These are phyloP conservation scores for Gracilinanus agilis DNA, from an alignment of 2,113 vertebrate species.

Conservation along the genomic window DNA sequence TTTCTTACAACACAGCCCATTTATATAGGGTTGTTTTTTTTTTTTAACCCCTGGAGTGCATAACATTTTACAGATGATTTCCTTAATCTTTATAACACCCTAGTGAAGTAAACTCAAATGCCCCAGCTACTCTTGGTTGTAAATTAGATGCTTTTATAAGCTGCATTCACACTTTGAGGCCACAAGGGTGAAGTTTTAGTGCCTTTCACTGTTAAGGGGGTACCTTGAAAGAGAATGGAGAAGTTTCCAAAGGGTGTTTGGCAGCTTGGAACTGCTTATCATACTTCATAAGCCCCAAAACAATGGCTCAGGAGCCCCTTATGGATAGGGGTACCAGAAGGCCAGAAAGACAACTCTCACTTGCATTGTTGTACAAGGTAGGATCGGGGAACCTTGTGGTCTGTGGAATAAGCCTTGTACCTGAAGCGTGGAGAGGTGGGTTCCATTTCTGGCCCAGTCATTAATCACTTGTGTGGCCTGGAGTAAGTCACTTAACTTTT, in stretches of 20 bases:
- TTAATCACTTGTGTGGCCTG: not conserved
- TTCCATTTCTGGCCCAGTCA: not conserved
- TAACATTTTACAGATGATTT: constrained; percentile 36
- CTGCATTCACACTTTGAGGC: not conserved
- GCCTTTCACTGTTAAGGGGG: not conserved
- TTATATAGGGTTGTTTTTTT: not conserved
- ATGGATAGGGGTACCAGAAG: not conserved
- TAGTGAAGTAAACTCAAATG: constrained; percentile 21
- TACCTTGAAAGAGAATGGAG: not conserved
- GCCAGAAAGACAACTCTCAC: not conserved
- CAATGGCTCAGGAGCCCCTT: not conserved
- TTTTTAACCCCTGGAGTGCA: not conserved
- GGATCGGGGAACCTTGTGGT: not conserved
- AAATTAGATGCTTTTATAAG: constrained; percentile 17
- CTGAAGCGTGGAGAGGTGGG: not conserved
- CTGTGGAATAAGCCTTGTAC: not conserved
- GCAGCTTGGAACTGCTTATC: not conserved
- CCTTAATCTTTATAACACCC: constrained; percentile 9
- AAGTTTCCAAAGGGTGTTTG: constrained; percentile 27
- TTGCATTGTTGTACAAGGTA: not conserved
- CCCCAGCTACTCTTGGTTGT: not conserved
- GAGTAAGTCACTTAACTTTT: not conserved
- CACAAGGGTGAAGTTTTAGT: not conserved
- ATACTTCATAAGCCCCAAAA: not conserved
- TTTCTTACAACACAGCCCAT: not conserved